Evolutionary conservation across 1,140 invertebrate species (phyloP), one percentile per base, ranked within the genome.

Genomic region (Agrypnia vestita): DNA sequence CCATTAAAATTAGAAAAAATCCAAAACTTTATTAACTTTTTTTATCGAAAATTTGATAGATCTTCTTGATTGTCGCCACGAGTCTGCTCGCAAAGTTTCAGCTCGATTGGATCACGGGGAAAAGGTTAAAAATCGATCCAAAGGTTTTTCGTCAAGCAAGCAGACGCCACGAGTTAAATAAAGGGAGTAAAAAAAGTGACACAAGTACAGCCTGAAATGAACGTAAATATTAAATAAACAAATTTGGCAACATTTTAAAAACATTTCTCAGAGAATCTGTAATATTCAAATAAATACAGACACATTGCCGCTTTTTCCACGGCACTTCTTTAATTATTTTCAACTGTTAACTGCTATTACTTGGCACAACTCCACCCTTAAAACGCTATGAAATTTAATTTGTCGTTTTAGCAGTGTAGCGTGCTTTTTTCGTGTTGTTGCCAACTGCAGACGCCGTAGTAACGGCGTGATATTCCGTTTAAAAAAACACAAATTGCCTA

Each of bases 341-440:
- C 43, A 69, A 69, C 69, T 53, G 47, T 73, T 74, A 77, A 77
- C 61, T 53, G 59, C 46, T 77, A 67, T 49, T 69, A 67, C 76
- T 77, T 77, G 76, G 76, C 76, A 67, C 13, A n/a, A 53, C 47
- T 77, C 61, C 61, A 69, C 62, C 47, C 47, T 77, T 53, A 43
- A 76, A 77, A 69, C 53, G 76, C 59, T 77, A 53, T 69, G 47
- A 77, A 77, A 77, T 77, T 77, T 67, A 77, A 77, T 77, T 77
- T 77, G 59, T 69, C 49, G 44, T 77, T 71, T 71, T 19, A 71
- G 47, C 44, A 71, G 51, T 51, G 44, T 19, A 71, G 46, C 67
- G n/a, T 35, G 46, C 47, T 49, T n/a, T 67, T 51, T 53, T 25
- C 55, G 15, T 13, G 43, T 6, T 46, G 11, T 21, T 17, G 46